Base-by-base conservation (phyloP, 2,888 invertebrate species). In the Hydropsyche betteni region DNA sequence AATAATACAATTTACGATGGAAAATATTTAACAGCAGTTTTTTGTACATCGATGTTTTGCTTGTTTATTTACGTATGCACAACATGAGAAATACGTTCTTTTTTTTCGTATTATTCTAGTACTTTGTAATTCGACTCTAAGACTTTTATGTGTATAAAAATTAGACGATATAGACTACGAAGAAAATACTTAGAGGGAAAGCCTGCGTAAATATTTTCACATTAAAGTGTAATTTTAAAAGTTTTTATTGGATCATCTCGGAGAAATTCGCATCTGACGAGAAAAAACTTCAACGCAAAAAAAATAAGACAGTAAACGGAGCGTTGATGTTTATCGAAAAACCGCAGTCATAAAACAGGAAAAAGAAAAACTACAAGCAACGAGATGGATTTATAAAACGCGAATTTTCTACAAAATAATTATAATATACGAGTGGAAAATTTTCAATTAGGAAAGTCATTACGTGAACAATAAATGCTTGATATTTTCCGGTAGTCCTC, bases 171-270 rank as follows among this genome's bases (percentile, higher is more conserved):
- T 24, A 53, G n/a, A 58, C 24, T 16, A 0, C 1, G 58, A 24
- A 8, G 16, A 16, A 58, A 16, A 58, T 24, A 16, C 58, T 14
- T 58, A 58, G 16, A 24, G 44, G 10, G 10, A 44, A 8, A 16
- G 14, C 58, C 16, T 24, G 24, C 58, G 58, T 16, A 58, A 58
- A 58, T 58, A 58, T 58, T 58, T 58, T 58, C 24, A 58, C 58
- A 16, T 58, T 24, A 58, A 58, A 58, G 58, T 14, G 58, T 24
- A 68, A 68, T 68, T 68, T 68, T 68, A 14, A 34, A 68, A 68
- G 36, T 38, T 38, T 38, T 68, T 33, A 68, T 68, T 68, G 34
- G 68, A 68, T 68, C 33, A 34, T 16, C 24, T 55, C 12, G 55
- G 55, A 55, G 24, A 55, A 55, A 55, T 55, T 55, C 12, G 55